Evolutionary conservation across 1,140 invertebrate genomes (phyloP).

Genomic region (Drosophila burlai): DNA sequence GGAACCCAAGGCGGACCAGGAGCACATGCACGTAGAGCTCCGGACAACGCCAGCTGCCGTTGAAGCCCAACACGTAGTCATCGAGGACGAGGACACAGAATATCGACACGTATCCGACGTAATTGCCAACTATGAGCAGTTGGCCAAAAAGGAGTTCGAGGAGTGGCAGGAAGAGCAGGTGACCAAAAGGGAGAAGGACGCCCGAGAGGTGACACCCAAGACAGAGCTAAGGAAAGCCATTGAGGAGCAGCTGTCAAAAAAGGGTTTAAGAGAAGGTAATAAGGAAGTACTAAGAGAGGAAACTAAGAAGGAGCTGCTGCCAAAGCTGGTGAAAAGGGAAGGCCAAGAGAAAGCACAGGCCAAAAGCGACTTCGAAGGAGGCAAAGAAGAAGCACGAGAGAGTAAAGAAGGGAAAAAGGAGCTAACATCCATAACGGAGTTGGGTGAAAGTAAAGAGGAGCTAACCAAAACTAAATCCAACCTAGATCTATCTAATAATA

Average conservation of each 20-base stretch:
- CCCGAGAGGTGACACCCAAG: constrained; percentile 4
- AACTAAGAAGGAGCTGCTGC: background rate
- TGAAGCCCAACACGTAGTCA: constrained; percentile 65
- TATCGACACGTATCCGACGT: constrained; percentile 74
- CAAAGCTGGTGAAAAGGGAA: background rate
- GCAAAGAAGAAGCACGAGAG: background rate
- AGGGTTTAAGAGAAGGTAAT: background rate
- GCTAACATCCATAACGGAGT: background rate
- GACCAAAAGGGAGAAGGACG: constrained; percentile 9
- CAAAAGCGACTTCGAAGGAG: background rate
- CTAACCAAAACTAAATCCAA: background rate
- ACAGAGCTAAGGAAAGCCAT: constrained; percentile 27
- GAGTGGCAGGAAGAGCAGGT: constrained; percentile 48
- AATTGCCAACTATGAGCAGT: constrained; percentile 78
- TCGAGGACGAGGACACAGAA: constrained; percentile 49
- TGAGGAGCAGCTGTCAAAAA: constrained; percentile 20
- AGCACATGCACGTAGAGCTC: constrained; percentile 51
- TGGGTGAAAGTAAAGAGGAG: background rate
- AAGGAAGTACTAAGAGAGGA: background rate
- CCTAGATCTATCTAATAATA: background rate
- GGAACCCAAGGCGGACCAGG: constrained; percentile 5
- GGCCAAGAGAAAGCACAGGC: no score
- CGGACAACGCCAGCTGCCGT: constrained; percentile 56
- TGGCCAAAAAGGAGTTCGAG: constrained; percentile 49
- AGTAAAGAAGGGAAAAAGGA: background rate